Evolutionary conservation across 1,140 invertebrate genomes (phyloP).

Genomic region (Lasioglossum baleicum): DNA sequence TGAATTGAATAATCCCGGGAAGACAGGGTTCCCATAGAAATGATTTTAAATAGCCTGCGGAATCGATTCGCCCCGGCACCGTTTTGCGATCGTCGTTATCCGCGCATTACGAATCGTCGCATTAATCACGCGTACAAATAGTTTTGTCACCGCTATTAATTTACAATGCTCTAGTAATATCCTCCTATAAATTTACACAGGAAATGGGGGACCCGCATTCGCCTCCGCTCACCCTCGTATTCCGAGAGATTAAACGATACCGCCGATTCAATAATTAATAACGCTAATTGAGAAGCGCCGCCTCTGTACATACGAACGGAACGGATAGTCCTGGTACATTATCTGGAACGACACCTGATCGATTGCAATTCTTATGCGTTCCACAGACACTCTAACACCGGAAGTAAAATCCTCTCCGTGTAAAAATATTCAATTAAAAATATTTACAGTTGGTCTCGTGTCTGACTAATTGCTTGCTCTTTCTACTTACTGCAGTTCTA

Average conservation of each 20-base stretch:
- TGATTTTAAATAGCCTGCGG: slow-evolving; percentile 23
- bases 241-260: slow-evolving; percentile 20
- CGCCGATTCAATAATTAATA: slow-evolving; percentile 16
- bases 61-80: slow-evolving; percentile 6
- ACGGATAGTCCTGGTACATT: not conserved
- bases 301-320: not conserved
- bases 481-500: too few relatives aligned
- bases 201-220: too few relatives aligned
- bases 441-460: too few relatives aligned
- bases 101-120: slow-evolving; percentile 18
- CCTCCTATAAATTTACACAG: slow-evolving; percentile 18
- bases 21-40: not conserved
- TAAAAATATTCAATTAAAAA: too few relatives aligned
- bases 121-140: slow-evolving; percentile 39
- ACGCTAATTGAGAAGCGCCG: not conserved
- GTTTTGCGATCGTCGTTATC: slow-evolving; percentile 16
- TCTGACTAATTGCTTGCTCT: too few relatives aligned
- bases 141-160: slow-evolving; percentile 43
- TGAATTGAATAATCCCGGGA: not conserved
- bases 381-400: fast-evolving
- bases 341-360: not conserved
- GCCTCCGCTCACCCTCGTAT: not conserved
- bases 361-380: not conserved
- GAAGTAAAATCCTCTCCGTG: too few relatives aligned
- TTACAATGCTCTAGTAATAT: slow-evolving; percentile 35